A percentile compares a stretch with the other conserved stretches of the same genome.
Conservation (phyloP, 2,113 vertebrate species). For the Mastomys coucha region DNA sequence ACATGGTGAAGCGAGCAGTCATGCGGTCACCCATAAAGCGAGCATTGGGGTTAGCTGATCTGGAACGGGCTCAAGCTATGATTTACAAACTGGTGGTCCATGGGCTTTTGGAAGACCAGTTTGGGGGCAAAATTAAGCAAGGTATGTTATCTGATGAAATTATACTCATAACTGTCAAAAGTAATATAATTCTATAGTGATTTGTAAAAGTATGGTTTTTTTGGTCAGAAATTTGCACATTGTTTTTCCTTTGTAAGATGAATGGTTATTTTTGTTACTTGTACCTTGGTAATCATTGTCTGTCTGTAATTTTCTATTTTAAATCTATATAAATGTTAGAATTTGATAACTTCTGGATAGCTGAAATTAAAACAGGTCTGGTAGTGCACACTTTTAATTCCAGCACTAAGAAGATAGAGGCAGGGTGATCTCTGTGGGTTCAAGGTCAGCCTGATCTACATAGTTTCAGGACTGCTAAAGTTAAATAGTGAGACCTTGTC, state of each 20-base stretch:
- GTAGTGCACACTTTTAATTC: background rate
- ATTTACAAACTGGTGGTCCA: constrained; percentile 97
- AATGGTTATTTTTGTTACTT: constrained; percentile 27
- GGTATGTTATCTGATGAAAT: constrained; percentile 85
- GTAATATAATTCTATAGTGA: background rate
- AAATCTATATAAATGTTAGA: constrained; percentile 19
- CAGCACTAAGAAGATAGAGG: background rate
- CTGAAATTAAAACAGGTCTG: constrained; percentile 24
- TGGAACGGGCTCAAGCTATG: constrained; percentile 97
- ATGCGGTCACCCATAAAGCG: constrained; percentile 98
- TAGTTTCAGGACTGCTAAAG: background rate
- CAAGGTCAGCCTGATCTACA: background rate
- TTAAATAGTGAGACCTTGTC: background rate
- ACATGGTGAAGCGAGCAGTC: constrained; percentile 98
- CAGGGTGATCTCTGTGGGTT: background rate
- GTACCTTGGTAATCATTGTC: constrained; percentile 30
- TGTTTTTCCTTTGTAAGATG: constrained; percentile 47
- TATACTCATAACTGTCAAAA: constrained; percentile 26
- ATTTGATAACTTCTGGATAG: constrained; percentile 60
- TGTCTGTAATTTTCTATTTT: constrained; percentile 53
- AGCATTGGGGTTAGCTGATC: constrained; percentile 93
- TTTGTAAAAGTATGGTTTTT: constrained; percentile 5
- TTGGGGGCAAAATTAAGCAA: constrained; percentile 90
- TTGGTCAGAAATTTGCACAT: constrained; percentile 35
- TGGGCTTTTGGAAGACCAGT: constrained; percentile 95